These are phyloP conservation scores for Colinus virginianus DNA, from an alignment of 2,113 vertebrate genomes.

Conservation along the genomic window DNA sequence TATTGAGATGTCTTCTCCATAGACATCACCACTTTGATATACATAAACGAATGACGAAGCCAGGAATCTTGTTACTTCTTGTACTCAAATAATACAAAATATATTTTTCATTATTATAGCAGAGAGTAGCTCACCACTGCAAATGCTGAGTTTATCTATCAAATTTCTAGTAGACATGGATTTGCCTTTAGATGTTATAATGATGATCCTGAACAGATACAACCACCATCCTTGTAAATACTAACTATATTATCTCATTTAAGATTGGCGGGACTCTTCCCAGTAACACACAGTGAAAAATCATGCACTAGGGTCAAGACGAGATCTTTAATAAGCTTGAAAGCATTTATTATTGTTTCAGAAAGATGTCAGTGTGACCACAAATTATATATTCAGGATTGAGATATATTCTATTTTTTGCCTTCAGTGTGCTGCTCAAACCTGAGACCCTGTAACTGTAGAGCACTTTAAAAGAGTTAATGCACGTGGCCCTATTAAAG, in stretches of 20 bases:
- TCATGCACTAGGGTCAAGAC: not conserved
- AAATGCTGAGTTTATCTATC: not conserved
- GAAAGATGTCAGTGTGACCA: not conserved
- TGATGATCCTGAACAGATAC: not conserved
- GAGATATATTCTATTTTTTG: not conserved
- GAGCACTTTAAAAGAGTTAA: conserved; percentile 7
- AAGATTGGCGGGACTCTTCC: not conserved
- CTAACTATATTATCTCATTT: not conserved
- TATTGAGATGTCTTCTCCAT: not conserved
- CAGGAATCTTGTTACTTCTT: not conserved
- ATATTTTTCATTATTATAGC: not conserved
- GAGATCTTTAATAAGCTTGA: not conserved
- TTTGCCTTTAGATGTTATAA: not conserved
- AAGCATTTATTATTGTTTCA: not conserved
- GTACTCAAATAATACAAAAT: not conserved
- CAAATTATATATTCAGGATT: not conserved
- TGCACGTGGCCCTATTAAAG: not conserved
- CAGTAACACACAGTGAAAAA: not conserved
- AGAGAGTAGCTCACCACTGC: not conserved
- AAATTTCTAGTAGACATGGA: not conserved
- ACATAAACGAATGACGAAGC: not conserved
- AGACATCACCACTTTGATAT: not conserved
- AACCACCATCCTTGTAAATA: not conserved
- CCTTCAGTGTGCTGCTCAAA: not conserved
- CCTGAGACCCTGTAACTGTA: not conserved